Conservation (phyloP, 2,888 invertebrate genomes). For the Ypsolopha scabrella region DNA sequence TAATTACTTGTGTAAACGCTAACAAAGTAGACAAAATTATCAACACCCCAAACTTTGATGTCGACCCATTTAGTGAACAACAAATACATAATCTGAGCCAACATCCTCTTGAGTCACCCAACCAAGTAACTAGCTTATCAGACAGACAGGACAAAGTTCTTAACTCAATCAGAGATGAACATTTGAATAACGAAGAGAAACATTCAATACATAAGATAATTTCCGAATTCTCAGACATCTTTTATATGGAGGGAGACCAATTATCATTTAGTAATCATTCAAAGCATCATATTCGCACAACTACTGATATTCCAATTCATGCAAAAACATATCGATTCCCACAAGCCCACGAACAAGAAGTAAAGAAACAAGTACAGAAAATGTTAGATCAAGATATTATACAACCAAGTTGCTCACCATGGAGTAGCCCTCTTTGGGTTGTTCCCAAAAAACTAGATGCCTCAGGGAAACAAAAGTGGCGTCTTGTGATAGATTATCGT, state of each 20-base stretch:
- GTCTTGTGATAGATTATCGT: constrained; percentile 5
- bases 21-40: no score
- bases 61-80: no score
- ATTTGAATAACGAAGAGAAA: no score
- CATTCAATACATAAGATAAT: no score
- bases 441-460: constrained; percentile 11
- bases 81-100: no score
- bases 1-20: no score
- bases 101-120: no score
- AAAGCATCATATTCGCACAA: constrained; percentile 12
- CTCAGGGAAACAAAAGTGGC: constrained; percentile 6
- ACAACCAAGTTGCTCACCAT: constrained; percentile 1
- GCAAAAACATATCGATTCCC: constrained; percentile 15
- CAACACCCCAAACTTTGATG: no score
- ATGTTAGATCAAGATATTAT: constrained; percentile 11
- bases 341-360: constrained; percentile 12
- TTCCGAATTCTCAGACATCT: no score
- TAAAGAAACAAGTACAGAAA: constrained; percentile 7
- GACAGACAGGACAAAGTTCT: no score
- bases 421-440: constrained; percentile 8
- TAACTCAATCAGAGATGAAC: no score
- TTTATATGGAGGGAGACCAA: constrained; percentile 1
- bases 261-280: constrained; percentile 9
- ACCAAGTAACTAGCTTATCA: no score
- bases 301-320: constrained; percentile 4